Conservation (phyloP, 2,888 invertebrate species). For the Mechanitis mazaeus region DNA sequence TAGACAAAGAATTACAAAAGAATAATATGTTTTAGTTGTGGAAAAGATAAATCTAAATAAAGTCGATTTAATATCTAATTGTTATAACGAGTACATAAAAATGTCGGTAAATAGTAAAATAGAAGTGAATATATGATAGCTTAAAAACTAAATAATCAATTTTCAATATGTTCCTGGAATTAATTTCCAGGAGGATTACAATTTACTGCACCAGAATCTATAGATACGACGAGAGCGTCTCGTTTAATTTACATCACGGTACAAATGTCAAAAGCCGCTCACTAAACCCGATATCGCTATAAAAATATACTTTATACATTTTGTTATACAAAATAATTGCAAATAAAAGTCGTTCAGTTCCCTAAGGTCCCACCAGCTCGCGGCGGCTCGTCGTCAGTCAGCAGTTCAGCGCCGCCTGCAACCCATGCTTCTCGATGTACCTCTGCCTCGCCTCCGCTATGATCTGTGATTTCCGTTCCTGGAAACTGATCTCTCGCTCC, state of each 20-base stretch:
- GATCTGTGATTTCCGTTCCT: conserved; percentile 86
- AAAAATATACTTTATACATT: conserved; percentile 1
- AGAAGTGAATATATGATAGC: no score
- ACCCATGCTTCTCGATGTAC: conserved; percentile 86
- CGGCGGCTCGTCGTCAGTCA: conserved; percentile 26
- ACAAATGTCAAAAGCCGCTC: background rate
- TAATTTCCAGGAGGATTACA: no score
- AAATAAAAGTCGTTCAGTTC: background rate
- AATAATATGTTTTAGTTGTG: no score
- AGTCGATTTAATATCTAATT: background rate
- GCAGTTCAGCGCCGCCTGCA: conserved; percentile 51
- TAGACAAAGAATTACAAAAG: background rate
- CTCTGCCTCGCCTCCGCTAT: conserved; percentile 85
- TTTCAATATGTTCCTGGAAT: no score
- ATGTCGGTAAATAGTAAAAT: no score
- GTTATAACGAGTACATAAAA: no score
- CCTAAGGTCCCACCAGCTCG: background rate
- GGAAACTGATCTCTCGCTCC: conserved; percentile 82
- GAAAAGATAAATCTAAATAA: background rate
- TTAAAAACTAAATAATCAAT: no score
- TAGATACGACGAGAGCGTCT: no score
- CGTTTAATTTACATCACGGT: background rate
- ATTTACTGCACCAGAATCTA: no score
- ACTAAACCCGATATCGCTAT: background rate
- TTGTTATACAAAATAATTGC: background rate